Percentiles rank a stretch among this genome's conserved stretches.
Evolutionary conservation across 2,797 vertebrate species (phyloP).

Genomic region (Zalophus californianus): DNA sequence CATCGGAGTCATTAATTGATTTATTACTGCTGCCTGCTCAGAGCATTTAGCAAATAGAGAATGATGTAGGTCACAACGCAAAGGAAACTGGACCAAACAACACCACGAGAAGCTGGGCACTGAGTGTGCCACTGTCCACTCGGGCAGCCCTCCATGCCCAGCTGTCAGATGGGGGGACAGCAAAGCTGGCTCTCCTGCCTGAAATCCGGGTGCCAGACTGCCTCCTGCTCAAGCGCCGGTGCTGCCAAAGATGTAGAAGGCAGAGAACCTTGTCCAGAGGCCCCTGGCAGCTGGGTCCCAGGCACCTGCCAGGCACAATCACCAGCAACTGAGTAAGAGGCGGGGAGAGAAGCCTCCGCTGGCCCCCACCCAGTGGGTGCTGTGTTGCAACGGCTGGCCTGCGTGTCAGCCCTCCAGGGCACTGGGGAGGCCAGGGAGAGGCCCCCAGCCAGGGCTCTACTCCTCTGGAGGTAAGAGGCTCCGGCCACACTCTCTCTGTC

Average conservation of each 20-base stretch:
- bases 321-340: background rate
- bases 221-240: background rate
- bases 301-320: background rate
- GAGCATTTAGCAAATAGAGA: constrained; percentile 91
- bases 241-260: background rate
- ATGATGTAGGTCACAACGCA: constrained; percentile 89
- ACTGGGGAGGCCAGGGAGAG: background rate
- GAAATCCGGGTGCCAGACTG: background rate
- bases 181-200: background rate
- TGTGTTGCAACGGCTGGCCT: background rate
- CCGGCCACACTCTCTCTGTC: background rate
- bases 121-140: constrained; percentile 61
- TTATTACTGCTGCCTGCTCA: constrained; percentile 90
- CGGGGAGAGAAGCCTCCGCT: background rate
- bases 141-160: background rate
- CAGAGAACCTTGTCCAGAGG: background rate
- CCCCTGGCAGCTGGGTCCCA: background rate
- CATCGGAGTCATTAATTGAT: constrained; percentile 93
- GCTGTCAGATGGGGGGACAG: background rate
- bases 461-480: background rate
- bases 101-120: constrained; percentile 80
- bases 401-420: background rate
- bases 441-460: background rate
- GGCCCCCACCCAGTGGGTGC: background rate
- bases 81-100: constrained; percentile 86